Evolutionary conservation across 1,140 invertebrate species (phyloP), one percentile per base, ranked within the genome.

Genomic region (Medauroidea extradentata): DNA sequence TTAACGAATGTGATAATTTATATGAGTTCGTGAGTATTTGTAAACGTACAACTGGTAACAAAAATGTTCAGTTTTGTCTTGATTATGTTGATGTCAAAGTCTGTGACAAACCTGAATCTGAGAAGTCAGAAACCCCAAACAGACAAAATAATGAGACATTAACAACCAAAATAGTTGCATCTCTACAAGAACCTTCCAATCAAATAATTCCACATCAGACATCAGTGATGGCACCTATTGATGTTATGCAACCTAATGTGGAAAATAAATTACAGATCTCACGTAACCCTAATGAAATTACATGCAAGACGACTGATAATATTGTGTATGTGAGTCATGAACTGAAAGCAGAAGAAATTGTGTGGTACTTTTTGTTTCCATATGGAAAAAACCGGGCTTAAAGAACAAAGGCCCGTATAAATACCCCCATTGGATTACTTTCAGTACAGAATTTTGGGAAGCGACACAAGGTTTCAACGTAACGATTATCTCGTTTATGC

Each of bases 401-500:
- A 68, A 57, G 69, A 74, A 55, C 34, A 62, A 58, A 57, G 72
- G 49, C 51, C 58, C 24, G 67, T 74, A 11, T 55, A 62, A 29
- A 75, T 75, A 44, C 71, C 65, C 41, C 56, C 70, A 8, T 63
- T 76, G n/a, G 73, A 75, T 54, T 76, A 76, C 60, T 75, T 53
- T 66, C 71, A 75, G 57, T 65, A 49, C 14, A 61, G 72, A 64
- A 70, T 76, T 58, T 52, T 75, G 46, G 65, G 71, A 43, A 63
- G 11, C 54, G 71, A 73, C 21, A 63, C 55, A 46, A 57, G 71
- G 62, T 75, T 76, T 69, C 69, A 73, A 57, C 49, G 67, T 18
- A 69, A 68, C 55, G 69, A 72, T 46, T 76, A 76, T 62, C 64
- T 76, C 2, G 75, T 77, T 50, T 77, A 72, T 62, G 73, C 73